A percentile compares a stretch with the other conserved stretches of the same genome.
phyloP scores from a whole-genome alignment of 2,113 vertebrate genomes.

The Bagarius yarrelli region DNA sequence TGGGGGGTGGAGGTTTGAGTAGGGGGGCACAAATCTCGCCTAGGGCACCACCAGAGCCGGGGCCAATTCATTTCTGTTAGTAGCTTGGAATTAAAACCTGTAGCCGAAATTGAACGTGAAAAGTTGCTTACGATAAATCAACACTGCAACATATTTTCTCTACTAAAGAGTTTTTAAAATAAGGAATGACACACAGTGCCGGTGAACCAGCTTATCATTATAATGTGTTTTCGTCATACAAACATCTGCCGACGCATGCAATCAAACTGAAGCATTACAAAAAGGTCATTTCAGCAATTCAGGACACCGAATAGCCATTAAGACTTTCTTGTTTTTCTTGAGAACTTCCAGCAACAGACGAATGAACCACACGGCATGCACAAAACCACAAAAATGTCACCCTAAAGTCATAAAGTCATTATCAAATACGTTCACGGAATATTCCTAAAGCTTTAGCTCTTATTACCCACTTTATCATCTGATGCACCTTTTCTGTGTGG shows the following conservation, averaged over 20 bases:
- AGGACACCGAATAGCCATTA: background rate
- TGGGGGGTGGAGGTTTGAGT: too few species aligned
- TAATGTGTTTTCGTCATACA: background rate
- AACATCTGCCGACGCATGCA: conserved; percentile 31
- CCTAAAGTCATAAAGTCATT: conserved; percentile 15
- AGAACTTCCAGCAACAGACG: background rate
- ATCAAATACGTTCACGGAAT: conserved; percentile 12
- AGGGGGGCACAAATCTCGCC: too few species aligned
- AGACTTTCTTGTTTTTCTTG: conserved; percentile 7
- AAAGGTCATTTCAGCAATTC: conserved; percentile 13
- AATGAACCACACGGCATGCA: conserved; percentile 45
- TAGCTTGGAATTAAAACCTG: background rate
- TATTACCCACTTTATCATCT: conserved; percentile 22
- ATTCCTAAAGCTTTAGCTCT: conserved; percentile 39
- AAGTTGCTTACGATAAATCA: background rate
- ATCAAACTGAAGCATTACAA: conserved; percentile 1
- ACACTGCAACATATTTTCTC: background rate
- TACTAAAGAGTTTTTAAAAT: background rate
- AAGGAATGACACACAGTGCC: background rate
- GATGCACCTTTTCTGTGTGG: conserved; percentile 8
- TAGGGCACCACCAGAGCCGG: too few species aligned
- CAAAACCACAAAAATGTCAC: conserved; percentile 28
- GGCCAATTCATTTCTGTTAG: conserved; percentile 1
- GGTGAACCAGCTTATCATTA: background rate
- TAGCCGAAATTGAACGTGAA: background rate